Percentiles rank a stretch among this genome's conserved stretches.
phyloP scores from a whole-genome alignment of 2,888 invertebrate species.

The Proisotoma minuta region DNA sequence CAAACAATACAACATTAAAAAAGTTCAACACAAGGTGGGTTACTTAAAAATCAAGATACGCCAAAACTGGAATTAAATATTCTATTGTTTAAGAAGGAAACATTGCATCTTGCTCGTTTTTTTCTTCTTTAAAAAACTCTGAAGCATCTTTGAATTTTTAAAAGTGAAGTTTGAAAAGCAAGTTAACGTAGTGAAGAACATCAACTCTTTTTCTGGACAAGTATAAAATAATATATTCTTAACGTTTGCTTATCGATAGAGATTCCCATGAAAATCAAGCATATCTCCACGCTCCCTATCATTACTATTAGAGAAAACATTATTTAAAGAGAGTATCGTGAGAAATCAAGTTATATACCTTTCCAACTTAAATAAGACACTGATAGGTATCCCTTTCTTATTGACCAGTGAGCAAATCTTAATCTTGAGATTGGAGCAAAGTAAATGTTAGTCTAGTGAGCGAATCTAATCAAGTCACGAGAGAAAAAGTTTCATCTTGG shows the following conservation, averaged over 20 bases:
- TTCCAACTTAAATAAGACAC: neutral
- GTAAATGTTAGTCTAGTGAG: constrained; percentile 12
- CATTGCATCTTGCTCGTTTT: too few species aligned
- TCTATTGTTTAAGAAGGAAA: too few species aligned
- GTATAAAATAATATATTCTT: too few species aligned
- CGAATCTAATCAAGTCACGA: constrained; percentile 19
- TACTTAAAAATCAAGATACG: too few species aligned
- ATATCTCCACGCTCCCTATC: constrained; percentile 13
- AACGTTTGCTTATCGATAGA: constrained; percentile 4
- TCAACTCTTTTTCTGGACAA: too few species aligned
- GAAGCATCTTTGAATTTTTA: too few species aligned
- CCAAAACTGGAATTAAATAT: too few species aligned
- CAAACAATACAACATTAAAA: too few species aligned
- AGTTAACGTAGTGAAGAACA: too few species aligned
- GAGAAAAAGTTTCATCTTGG: constrained; percentile 12
- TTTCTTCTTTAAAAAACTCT: too few species aligned
- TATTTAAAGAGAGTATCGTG: constrained; percentile 8
- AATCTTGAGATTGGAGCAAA: neutral
- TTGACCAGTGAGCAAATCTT: constrained; percentile 2
- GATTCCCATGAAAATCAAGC: constrained; percentile 17
- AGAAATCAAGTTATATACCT: constrained; percentile 9
- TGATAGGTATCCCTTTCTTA: neutral
- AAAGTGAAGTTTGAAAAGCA: too few species aligned
- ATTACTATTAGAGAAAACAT: constrained; percentile 12
- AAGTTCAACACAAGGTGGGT: too few species aligned